These are phyloP conservation scores for Ommatoiulus sabulosus DNA, from an alignment of 2,888 invertebrate species.

Conservation along the genomic window DNA sequence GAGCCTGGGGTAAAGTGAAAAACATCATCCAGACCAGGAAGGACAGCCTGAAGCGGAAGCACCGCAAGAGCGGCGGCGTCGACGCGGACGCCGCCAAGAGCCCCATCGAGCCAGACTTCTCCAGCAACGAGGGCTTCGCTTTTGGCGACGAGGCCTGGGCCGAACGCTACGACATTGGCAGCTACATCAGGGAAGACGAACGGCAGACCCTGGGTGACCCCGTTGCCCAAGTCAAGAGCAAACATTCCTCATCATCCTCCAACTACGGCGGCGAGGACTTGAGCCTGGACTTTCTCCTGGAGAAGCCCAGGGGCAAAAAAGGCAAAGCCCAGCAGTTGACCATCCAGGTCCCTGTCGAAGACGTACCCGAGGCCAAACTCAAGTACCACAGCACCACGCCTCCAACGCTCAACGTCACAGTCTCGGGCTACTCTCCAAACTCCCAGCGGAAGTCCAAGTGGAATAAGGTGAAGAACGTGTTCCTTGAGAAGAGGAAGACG, in stretches of 20 bases:
- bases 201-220: neutral
- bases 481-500: slow-evolving; percentile 69
- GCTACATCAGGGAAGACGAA: neutral
- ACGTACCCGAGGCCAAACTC: neutral
- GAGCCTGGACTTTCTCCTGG: neutral
- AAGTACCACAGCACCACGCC: slow-evolving; percentile 49
- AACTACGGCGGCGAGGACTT: slow-evolving; percentile 52
- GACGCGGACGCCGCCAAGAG: neutral
- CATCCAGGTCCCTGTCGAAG: slow-evolving; percentile 42
- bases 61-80: slow-evolving; percentile 67
- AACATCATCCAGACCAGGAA: slow-evolving; percentile 80
- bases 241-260: slow-evolving; percentile 54
- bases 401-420: slow-evolving; percentile 10
- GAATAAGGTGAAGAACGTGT: slow-evolving; percentile 80
- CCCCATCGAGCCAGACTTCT: slow-evolving; percentile 21
- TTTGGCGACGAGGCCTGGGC: slow-evolving; percentile 1
- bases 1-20: slow-evolving; percentile 83
- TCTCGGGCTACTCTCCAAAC: slow-evolving; percentile 64
- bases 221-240: slow-evolving; percentile 37
- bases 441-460: slow-evolving; percentile 75
- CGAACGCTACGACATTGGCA: neutral
- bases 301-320: slow-evolving; percentile 15
- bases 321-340: slow-evolving; percentile 16
- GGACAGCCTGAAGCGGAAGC: slow-evolving; percentile 76
- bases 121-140: neutral